A percentile compares a stretch with the other conserved stretches of the same genome.
These are phyloP conservation scores for Drosophila arawakana DNA, from an alignment of 1,140 invertebrate genomes.

Conservation along the genomic window DNA sequence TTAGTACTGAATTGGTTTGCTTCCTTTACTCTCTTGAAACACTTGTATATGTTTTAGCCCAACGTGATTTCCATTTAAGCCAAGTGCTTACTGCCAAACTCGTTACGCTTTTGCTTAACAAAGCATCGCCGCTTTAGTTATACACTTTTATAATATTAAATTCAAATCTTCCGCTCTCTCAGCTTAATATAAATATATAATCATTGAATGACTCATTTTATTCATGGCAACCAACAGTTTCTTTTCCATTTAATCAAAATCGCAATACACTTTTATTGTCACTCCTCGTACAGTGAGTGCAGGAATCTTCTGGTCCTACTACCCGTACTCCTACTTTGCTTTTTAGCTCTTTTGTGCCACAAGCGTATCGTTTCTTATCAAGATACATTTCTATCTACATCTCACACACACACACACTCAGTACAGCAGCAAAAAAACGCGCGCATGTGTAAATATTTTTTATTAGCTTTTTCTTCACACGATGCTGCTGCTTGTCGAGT, in stretches of 20 bases:
- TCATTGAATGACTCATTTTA: slow-evolving; percentile 1
- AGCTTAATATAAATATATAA: slow-evolving; percentile 2
- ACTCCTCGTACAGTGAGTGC: slow-evolving; percentile 6
- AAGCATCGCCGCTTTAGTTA: too few species aligned
- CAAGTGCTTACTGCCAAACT: too few species aligned
- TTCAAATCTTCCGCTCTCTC: neutral
- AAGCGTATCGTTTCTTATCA: slow-evolving; percentile 54
- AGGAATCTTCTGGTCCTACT: neutral
- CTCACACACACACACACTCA: slow-evolving; percentile 12
- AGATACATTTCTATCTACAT: slow-evolving; percentile 73
- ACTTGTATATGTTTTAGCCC: too few species aligned
- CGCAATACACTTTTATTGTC: slow-evolving; percentile 38
- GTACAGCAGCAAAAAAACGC: slow-evolving; percentile 17
- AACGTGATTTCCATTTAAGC: too few species aligned
- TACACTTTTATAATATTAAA: neutral
- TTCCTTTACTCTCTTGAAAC: too few species aligned
- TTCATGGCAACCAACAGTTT: slow-evolving; percentile 17
- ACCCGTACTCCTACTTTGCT: neutral
- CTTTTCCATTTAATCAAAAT: slow-evolving; percentile 59
- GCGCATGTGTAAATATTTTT: slow-evolving; percentile 78
- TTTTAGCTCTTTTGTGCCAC: slow-evolving; percentile 23
- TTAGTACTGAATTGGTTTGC: too few species aligned
- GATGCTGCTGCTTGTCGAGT: slow-evolving; percentile 18
- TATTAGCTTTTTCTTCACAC: slow-evolving; percentile 56
- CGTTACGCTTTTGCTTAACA: too few species aligned